Evolutionary conservation across 2,113 vertebrate species (phyloP).

Genomic region (Rynchops niger): DNA sequence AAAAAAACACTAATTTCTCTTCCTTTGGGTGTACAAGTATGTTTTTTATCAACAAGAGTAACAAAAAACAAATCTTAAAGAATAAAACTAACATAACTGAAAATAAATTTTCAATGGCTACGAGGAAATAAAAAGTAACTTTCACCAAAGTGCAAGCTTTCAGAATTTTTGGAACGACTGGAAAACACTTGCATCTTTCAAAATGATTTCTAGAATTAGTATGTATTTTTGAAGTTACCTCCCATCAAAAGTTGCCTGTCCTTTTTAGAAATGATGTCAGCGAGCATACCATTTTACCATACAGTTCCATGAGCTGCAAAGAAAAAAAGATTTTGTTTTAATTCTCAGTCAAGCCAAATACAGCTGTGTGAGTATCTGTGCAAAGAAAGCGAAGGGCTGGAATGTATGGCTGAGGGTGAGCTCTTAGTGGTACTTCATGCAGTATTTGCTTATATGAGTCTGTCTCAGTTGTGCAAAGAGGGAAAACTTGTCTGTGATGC

Average conservation of each 20-base stretch:
- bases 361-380: background rate
- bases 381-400: background rate
- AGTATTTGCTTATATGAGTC: background rate
- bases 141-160: background rate
- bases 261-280: background rate
- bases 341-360: background rate
- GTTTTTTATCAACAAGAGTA: background rate
- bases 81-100: background rate
- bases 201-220: background rate
- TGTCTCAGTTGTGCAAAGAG: background rate
- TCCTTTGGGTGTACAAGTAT: background rate
- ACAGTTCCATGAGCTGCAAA: background rate
- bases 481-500: background rate
- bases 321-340: background rate
- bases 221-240: background rate
- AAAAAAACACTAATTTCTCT: background rate
- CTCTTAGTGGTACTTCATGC: background rate
- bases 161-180: background rate
- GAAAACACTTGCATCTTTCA: background rate
- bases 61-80: background rate
- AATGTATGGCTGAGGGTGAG: background rate
- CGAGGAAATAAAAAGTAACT: background rate
- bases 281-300: background rate
- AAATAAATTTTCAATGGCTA: background rate
- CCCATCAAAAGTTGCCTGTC: background rate